A percentile compares a stretch with the other conserved stretches of the same genome.
Evolutionary conservation across 2,113 vertebrate species (phyloP).

Genomic region (Taurulus bubalis): DNA sequence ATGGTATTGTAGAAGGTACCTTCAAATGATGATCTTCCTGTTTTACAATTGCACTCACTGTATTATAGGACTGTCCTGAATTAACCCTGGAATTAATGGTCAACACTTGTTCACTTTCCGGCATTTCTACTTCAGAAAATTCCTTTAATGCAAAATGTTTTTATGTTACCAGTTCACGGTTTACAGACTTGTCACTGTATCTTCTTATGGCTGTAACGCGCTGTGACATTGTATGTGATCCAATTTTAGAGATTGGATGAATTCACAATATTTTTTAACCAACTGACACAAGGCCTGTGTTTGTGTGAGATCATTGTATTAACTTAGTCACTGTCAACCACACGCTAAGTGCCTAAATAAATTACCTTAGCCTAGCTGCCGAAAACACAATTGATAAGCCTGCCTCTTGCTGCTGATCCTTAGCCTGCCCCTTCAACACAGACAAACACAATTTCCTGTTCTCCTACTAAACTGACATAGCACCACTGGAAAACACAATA

Average conservation of each 20-base stretch:
- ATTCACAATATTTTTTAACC: background rate
- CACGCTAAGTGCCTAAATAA: background rate
- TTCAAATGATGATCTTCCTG: background rate
- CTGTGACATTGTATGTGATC: background rate
- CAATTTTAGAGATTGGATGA: background rate
- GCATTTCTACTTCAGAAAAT: constrained; percentile 17
- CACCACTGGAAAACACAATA: constrained; percentile 79
- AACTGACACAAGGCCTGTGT: background rate
- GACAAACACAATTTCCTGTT: constrained; percentile 42
- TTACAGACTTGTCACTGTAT: background rate
- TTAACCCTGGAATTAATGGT: background rate
- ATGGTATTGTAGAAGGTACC: background rate
- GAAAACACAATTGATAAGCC: background rate
- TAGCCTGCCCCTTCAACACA: background rate
- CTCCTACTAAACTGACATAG: constrained; percentile 64
- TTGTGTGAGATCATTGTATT: background rate
- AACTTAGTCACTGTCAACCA: background rate
- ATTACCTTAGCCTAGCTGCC: background rate
- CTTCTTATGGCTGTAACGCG: background rate
- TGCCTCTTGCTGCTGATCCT: background rate
- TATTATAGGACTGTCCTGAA: background rate
- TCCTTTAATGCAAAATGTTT: constrained; percentile 31
- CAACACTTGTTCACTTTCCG: background rate
- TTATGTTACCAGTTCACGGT: constrained; percentile 20
- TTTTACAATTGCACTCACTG: background rate